Percentiles rank a stretch among this genome's conserved stretches.
Conservation (phyloP, 2,797 vertebrate species). For the Chromis chromis region DNA sequence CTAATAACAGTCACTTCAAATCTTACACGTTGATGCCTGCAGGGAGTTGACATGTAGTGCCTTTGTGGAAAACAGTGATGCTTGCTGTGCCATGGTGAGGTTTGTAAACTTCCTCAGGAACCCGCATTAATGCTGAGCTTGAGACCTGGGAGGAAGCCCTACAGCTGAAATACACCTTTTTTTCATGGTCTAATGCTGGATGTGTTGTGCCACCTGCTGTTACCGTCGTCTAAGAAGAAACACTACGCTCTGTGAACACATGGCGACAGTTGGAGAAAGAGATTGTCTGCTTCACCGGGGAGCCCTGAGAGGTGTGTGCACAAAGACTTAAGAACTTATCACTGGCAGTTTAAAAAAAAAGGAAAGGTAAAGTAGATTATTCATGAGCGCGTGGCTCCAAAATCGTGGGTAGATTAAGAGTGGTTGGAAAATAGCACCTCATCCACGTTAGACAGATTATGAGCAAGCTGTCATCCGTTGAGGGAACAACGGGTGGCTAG, state of each 20-base stretch:
- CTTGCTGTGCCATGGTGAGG: constrained; percentile 18
- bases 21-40: constrained; percentile 21
- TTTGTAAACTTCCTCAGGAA: constrained; percentile 34
- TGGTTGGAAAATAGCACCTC: constrained; percentile 51
- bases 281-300: constrained; percentile 41
- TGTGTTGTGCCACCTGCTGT: constrained; percentile 52
- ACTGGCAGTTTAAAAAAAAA: constrained; percentile 53
- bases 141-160: constrained; percentile 16
- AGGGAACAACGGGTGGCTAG: constrained; percentile 59
- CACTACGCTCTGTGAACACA: constrained; percentile 47
- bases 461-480: constrained; percentile 38
- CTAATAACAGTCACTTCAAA: constrained; percentile 18
- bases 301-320: constrained; percentile 58
- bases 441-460: constrained; percentile 43
- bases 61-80: constrained; percentile 30
- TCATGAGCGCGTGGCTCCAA: constrained; percentile 60
- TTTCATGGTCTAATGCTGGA: constrained; percentile 37
- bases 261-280: constrained; percentile 38
- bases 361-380: constrained; percentile 55
- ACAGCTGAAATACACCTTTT: constrained; percentile 26
- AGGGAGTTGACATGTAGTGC: constrained; percentile 2
- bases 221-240: constrained; percentile 56
- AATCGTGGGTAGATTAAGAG: constrained; percentile 51
- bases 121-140: constrained; percentile 31
- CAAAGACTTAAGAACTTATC: constrained; percentile 58